Percentiles rank a stretch among this genome's conserved stretches.
Conservation (phyloP, 2,888 invertebrate genomes). For the Heterodera filipjevi region DNA sequence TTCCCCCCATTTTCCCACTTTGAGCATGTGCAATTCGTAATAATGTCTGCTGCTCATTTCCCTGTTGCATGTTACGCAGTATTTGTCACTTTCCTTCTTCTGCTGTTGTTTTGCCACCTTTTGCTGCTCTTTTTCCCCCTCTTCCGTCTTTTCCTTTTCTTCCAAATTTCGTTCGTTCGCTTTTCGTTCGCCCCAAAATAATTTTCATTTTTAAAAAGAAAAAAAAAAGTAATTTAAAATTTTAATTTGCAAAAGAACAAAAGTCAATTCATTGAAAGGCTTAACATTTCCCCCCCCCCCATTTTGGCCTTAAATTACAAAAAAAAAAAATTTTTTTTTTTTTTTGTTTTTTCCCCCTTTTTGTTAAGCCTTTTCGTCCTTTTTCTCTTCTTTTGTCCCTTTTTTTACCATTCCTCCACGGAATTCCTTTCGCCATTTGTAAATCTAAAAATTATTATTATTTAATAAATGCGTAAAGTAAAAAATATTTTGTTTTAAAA, state of each 20-base stretch:
- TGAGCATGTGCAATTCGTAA: slow-evolving; percentile 26
- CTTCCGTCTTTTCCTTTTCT: background rate
- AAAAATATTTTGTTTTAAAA: background rate
- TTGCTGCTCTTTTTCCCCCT: background rate
- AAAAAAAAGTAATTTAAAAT: background rate
- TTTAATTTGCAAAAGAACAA: background rate
- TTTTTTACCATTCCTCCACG: slow-evolving; percentile 26
- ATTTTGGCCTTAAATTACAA: too few species aligned
- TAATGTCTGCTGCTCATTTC: slow-evolving; percentile 25
- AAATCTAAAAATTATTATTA: background rate
- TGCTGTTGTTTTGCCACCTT: background rate
- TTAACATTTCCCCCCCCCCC: too few species aligned
- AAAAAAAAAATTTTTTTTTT: background rate
- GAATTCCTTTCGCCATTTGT: slow-evolving; percentile 28
- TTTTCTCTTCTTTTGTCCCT: slow-evolving; percentile 21
- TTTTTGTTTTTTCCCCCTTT: background rate
- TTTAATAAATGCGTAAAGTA: background rate
- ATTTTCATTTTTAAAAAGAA: slow-evolving; percentile 12
- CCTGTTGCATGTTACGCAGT: slow-evolving; percentile 21
- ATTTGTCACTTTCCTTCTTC: slow-evolving; percentile 21
- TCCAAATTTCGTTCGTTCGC: slow-evolving; percentile 10
- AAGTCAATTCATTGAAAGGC: too few species aligned
- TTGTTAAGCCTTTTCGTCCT: background rate
- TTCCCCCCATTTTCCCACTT: background rate
- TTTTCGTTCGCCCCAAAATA: slow-evolving; percentile 5